Conservation (phyloP, 2,113 vertebrate species). For the human (Homo sapiens) region DNA sequence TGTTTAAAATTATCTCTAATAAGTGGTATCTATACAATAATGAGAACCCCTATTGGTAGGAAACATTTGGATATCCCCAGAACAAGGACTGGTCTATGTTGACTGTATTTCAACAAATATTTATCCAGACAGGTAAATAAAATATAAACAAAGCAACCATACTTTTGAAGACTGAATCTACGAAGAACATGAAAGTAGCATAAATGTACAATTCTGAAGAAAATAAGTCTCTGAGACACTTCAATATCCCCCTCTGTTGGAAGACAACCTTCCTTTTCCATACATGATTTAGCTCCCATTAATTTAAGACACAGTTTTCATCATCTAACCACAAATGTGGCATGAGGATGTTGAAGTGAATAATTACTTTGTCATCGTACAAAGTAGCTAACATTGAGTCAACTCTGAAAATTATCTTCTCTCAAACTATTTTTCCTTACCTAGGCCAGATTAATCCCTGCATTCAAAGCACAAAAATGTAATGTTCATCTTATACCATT, state of each 20-base stretch:
- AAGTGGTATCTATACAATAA: neutral
- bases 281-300: neutral
- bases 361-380: neutral
- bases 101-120: neutral
- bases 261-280: neutral
- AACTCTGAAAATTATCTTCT: neutral
- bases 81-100: neutral
- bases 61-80: neutral
- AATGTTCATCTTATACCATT: neutral
- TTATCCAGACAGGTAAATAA: neutral
- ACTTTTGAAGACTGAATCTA: neutral
- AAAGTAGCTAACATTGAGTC: neutral
- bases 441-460: neutral
- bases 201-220: neutral
- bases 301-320: neutral
- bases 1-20: neutral
- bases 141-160: neutral
- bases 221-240: neutral
- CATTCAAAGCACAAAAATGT: neutral
- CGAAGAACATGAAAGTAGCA: neutral
- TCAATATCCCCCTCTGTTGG: accelerated
- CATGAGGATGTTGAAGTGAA: neutral
- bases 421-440: neutral
- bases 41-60: neutral
- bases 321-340: neutral